Evolutionary conservation across 1,140 invertebrate species (phyloP).

Genomic region (Pemphigus obesinymphae): DNA sequence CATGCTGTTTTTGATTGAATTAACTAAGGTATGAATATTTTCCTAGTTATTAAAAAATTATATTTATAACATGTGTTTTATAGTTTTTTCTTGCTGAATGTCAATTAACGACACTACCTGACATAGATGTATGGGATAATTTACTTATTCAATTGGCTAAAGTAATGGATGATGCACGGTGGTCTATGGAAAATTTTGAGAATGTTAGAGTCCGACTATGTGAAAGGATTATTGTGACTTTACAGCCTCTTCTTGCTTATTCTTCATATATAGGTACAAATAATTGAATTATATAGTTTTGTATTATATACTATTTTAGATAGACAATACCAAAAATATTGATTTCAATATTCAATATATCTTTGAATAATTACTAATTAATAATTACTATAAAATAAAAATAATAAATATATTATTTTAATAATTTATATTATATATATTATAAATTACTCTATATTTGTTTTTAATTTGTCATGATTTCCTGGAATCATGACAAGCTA

Average conservation of each 20-base stretch:
- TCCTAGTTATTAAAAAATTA: background rate
- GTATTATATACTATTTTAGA: background rate
- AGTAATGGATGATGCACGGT: conserved; percentile 11
- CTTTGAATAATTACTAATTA: no score
- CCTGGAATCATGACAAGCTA: no score
- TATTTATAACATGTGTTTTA: background rate
- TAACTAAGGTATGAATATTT: background rate
- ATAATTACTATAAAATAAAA: no score
- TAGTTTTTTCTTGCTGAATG: background rate
- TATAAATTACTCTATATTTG: no score
- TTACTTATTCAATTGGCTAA: background rate
- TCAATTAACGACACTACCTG: background rate
- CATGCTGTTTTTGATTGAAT: background rate
- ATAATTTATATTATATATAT: no score
- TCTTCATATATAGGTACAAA: background rate
- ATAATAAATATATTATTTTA: no score
- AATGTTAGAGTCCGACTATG: background rate
- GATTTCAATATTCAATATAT: background rate
- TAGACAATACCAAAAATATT: background rate
- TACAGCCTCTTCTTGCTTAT: background rate
- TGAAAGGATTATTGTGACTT: background rate
- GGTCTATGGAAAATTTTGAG: background rate
- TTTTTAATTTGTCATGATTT: no score
- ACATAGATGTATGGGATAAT: background rate
- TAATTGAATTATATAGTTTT: background rate